Base-by-base conservation (phyloP, 2,113 vertebrate species). In the Pomatorhinus ruficollis region DNA sequence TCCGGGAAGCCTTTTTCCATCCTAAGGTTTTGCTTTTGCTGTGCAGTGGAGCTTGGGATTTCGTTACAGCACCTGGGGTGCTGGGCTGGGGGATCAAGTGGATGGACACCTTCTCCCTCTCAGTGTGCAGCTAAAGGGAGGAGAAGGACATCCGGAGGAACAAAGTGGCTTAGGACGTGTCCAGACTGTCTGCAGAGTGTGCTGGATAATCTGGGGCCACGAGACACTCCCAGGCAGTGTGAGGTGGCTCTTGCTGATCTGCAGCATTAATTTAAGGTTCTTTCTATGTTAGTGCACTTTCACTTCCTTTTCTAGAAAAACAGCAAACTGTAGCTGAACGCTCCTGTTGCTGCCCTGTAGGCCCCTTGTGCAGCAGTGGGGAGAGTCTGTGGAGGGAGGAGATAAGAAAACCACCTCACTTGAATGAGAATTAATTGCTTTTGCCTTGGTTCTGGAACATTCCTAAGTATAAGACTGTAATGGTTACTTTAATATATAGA, bases 251-350 rank as follows among this genome's bases (percentile, higher is more conserved):
- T 52, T 93, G 95, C 83, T 78, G 90, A 56, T 83, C 37, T 71
- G 64, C 65, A 94, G 84, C 53, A 27, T 87, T 87, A 68, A 85
- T 87, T 59, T 87, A 33, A 71, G 39, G 47, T 81, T 53, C 54
- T 83, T 74, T 77, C 84, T 74, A 3, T 37, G 49, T 44, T 90
- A 6, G 69, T 93, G 95, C 28, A 44, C 82, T 94, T 94, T 91
- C 84, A 70, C 56, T 94, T 95, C 91, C 72, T 77, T 87, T 90
- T 95, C 64, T 64, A 82, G 74, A 87, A 57, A 37, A 87, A 28
- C 3, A 93, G 74, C 61, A 50, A 80, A 39, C 47, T 45, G 54
- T 25, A 47, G 84, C 53, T 76, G 64, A 90, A 15, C 1, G 8
- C 44, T 64, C 33, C 25, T 74, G 45, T 19, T 45, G 2, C 2